Evolutionary conservation across 2,113 vertebrate genomes (phyloP).

Genomic region (Odontophorus gujanensis): DNA sequence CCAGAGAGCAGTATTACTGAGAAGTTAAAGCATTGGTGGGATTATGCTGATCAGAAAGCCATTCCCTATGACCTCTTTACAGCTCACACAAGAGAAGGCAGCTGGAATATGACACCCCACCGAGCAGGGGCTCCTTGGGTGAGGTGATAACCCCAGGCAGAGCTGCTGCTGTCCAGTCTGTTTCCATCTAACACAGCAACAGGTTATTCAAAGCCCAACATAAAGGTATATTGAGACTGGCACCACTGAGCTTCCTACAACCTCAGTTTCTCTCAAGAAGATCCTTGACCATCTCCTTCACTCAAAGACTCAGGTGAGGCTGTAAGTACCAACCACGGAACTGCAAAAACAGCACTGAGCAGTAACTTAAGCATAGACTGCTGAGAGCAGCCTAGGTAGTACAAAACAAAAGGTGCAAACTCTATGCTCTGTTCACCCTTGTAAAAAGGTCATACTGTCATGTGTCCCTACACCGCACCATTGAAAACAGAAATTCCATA

Average conservation of each 20-base stretch:
- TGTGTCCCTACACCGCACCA: neutral
- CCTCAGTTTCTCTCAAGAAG: neutral
- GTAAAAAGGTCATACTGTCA: neutral
- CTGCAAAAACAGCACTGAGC: neutral
- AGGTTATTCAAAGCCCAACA: neutral
- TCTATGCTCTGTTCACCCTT: neutral
- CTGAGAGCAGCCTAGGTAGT: neutral
- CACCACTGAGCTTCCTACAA: neutral
- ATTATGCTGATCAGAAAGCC: neutral
- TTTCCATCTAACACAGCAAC: neutral
- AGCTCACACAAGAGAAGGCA: neutral
- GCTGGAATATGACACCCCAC: neutral
- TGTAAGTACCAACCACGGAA: neutral
- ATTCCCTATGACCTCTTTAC: neutral
- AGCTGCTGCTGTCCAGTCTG: neutral
- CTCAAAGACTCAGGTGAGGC: neutral
- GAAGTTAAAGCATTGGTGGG: neutral
- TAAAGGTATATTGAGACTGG: neutral
- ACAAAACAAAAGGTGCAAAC: rapidly evolving
- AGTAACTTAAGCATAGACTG: neutral
- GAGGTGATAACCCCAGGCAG: neutral
- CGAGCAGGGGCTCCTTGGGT: neutral
- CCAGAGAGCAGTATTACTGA: neutral
- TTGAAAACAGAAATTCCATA: neutral
- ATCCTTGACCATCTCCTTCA: neutral